Base-by-base conservation (phyloP, 37 sponge, comb jelly and placozoan species). In the Halisarca cf. caerulea region DNA sequence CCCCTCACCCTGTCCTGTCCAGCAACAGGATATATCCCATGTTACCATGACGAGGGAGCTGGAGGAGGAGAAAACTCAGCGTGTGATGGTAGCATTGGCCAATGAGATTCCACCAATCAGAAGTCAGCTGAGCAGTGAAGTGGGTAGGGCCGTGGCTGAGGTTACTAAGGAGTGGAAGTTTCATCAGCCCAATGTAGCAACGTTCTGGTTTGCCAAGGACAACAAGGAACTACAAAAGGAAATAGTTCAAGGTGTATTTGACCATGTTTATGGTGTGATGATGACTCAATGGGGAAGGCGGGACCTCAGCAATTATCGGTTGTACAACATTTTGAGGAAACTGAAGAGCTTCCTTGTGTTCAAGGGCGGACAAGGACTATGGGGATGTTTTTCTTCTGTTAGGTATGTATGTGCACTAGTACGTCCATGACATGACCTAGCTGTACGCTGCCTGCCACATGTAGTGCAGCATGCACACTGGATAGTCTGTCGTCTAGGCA, bases 1-100 rank as follows among this genome's bases (percentile, higher is more conserved):
- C n/a, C n/a, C n/a, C n/a, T n/a, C n/a, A n/a, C n/a, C n/a, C n/a
- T n/a, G n/a, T n/a, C 38, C 39, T 24, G 24, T 7, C 43, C 21
- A 7, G 43, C 18, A 61, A 59, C 35, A 35, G 3, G 62, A 61
- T 39, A 23, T 42, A 1, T 61, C 60, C 27, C 81, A 35, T 61
- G 62, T 58, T 27, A 17, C 60, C 35, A 11, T 85, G 3, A 85
- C 83, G 3, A 32, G 89, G 5, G 84, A 88, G 74, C 82, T 61
- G 14, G 94, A 94, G 79, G 94, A 90, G 69, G 94, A 94, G 59
- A 85, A 80, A 84, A 86, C 86, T 27, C 91, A 94, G 84, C 79
- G 89, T 37, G 81, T 79, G 25, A 91, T 94, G 91, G 57, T 94
- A 9, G 83, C 94, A n/a, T 84, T 94, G 37, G 90, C 84, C 27